Conservation (phyloP, 2,888 invertebrate species). For the Epirrhoe tristata region DNA sequence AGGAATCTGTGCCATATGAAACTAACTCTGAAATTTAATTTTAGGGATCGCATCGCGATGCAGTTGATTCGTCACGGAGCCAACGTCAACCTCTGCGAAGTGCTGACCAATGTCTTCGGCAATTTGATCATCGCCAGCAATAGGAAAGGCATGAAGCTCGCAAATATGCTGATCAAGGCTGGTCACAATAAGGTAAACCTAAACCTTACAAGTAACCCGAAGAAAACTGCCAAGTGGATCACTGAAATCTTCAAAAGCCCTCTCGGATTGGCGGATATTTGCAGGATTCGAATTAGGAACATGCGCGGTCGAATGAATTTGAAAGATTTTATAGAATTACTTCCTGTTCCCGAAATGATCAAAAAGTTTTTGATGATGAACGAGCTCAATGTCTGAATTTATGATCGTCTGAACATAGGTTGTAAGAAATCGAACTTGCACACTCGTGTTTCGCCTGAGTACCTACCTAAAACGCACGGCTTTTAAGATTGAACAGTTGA, state of each 20-base stretch:
- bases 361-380: slow-evolving; percentile 86
- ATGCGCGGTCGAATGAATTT: slow-evolving; percentile 63
- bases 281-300: slow-evolving; percentile 83
- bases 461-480: background rate
- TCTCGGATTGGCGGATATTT: slow-evolving; percentile 81
- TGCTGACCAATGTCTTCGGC: slow-evolving; percentile 83
- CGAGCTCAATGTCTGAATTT: slow-evolving; percentile 58
- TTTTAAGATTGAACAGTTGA: background rate
- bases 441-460: too few species aligned
- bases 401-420: background rate
- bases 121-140: slow-evolving; percentile 84
- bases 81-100: slow-evolving; percentile 86
- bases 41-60: slow-evolving; percentile 81
- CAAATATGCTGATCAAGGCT: slow-evolving; percentile 72
- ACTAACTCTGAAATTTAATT: slow-evolving; percentile 41
- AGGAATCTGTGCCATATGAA: too few species aligned
- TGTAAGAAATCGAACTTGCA: background rate
- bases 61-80: slow-evolving; percentile 87
- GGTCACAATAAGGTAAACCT: slow-evolving; percentile 57
- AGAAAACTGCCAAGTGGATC: slow-evolving; percentile 65
- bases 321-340: slow-evolving; percentile 62
- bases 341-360: slow-evolving; percentile 84
- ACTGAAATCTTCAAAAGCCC: slow-evolving; percentile 76
- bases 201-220: slow-evolving; percentile 40
- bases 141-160: slow-evolving; percentile 60